Evolutionary conservation across 2,797 vertebrate genomes (phyloP).

Genomic region (Agapornis canus): DNA sequence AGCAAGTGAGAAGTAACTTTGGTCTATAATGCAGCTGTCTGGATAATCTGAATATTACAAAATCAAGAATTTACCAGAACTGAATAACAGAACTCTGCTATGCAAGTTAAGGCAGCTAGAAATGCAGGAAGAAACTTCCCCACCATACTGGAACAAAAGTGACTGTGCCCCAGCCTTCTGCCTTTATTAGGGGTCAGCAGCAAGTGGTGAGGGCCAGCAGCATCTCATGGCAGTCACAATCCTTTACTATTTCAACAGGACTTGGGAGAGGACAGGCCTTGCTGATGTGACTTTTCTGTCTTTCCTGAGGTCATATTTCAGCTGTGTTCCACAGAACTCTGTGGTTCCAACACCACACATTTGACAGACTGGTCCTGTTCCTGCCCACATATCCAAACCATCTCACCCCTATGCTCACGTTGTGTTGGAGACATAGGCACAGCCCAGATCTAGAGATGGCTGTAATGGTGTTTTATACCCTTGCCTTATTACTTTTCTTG

Average conservation of each 20-base stretch:
- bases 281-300: background rate
- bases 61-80: background rate
- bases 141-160: rapidly evolving
- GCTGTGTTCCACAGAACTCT: background rate
- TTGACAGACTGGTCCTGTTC: background rate
- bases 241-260: background rate
- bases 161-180: background rate
- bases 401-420: rapidly evolving
- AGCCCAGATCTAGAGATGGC: background rate
- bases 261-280: background rate
- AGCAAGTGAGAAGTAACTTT: slow-evolving; percentile 22
- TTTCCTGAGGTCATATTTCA: background rate
- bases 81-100: background rate
- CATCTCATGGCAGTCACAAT: background rate
- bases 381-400: rapidly evolving
- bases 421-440: background rate
- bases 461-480: background rate
- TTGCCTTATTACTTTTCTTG: background rate
- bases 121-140: background rate
- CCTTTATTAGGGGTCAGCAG: background rate
- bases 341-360: background rate
- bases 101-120: background rate
- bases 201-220: background rate
- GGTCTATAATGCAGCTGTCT: slow-evolving; percentile 31
- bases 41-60: slow-evolving; percentile 7